Evolutionary conservation across 2,797 vertebrate species (phyloP).

Genomic region (Gallirallus australis): DNA sequence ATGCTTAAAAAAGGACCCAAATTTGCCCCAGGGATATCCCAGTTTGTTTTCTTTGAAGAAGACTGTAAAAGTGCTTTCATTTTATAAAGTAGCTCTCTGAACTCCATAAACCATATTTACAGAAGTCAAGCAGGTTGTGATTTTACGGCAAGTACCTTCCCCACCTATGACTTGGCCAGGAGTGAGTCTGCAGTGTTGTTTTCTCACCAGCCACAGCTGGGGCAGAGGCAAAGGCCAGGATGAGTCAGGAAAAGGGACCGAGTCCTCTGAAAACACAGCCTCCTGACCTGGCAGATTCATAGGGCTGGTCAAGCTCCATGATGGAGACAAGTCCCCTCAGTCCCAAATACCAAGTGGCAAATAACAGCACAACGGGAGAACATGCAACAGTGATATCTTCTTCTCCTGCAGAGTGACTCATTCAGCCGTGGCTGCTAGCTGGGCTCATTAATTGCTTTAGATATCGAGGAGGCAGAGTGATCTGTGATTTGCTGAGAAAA

Average conservation of each 20-base stretch:
- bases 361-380: background rate
- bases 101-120: background rate
- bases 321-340: background rate
- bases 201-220: background rate
- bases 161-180: background rate
- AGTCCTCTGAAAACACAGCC: background rate
- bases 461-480: background rate
- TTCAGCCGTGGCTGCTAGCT: background rate
- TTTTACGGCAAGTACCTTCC: background rate
- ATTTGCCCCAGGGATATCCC: background rate
- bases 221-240: background rate
- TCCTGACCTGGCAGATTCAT: background rate
- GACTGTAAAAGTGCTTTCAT: background rate
- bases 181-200: background rate
- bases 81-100: background rate
- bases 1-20: background rate
- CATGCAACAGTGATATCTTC: background rate
- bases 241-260: accelerated
- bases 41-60: background rate
- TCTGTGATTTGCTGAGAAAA: background rate
- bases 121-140: background rate
- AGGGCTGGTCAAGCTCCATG: background rate
- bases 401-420: conserved; percentile 10
- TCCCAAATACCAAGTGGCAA: background rate
- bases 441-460: background rate